A percentile compares a stretch with the other conserved stretches of the same genome.
These are phyloP conservation scores for Heliornis fulica DNA, from an alignment of 2,113 vertebrate species.

Conservation along the genomic window DNA sequence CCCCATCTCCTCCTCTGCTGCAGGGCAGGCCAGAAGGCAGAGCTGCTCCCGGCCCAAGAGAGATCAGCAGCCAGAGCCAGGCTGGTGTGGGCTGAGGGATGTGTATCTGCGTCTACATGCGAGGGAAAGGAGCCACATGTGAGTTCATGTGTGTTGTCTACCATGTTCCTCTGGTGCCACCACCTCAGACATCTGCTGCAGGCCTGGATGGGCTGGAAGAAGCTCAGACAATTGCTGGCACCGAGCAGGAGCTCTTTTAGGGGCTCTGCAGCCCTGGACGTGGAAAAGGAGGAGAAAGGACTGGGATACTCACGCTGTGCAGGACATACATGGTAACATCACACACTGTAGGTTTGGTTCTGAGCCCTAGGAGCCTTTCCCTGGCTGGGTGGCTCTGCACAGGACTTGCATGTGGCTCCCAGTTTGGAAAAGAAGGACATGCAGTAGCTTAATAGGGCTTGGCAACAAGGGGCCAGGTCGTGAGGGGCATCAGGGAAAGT, in stretches of 20 bases:
- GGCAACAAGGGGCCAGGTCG: background rate
- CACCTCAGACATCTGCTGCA: background rate
- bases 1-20: background rate
- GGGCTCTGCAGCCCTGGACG: background rate
- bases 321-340: background rate
- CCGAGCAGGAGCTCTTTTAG: background rate
- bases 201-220: background rate
- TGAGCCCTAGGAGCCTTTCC: background rate
- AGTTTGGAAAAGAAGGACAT: background rate
- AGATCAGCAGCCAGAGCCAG: background rate
- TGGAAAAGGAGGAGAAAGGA: background rate
- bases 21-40: background rate
- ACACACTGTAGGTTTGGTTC: background rate
- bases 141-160: accelerated
- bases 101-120: background rate
- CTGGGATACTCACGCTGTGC: accelerated
- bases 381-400: background rate
- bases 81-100: background rate
- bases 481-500: background rate
- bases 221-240: background rate
- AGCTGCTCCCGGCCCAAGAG: background rate
- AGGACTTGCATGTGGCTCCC: background rate
- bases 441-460: background rate
- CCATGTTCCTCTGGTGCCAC: background rate
- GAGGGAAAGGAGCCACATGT: background rate